Evolutionary conservation across 2,113 vertebrate genomes (phyloP).

Genomic region (Brachypteracias leptosomus): DNA sequence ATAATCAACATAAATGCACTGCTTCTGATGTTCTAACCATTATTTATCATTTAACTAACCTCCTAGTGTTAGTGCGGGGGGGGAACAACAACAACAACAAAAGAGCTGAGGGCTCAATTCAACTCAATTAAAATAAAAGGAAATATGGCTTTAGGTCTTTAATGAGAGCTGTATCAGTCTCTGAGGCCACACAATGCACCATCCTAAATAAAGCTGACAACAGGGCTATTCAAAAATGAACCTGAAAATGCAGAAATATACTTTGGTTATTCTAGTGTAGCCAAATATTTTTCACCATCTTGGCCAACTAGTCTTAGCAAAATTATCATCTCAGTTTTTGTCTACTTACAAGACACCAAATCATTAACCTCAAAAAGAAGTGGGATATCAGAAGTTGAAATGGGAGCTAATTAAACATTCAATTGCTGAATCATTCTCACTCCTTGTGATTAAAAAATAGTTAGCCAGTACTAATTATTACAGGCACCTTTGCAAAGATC

Average conservation of each 20-base stretch:
- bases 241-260: background rate
- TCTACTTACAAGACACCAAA: background rate
- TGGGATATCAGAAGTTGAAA: background rate
- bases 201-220: background rate
- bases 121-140: background rate
- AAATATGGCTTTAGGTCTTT: background rate
- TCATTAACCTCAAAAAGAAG: background rate
- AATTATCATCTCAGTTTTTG: background rate
- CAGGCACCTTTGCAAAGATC: background rate
- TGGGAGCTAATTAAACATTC: background rate
- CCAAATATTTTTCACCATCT: background rate
- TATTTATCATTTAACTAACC: background rate
- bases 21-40: background rate
- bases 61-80: background rate
- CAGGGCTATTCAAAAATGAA: background rate
- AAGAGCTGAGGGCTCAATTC: background rate
- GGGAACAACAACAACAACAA: background rate
- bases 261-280: background rate
- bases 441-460: background rate
- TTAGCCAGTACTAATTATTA: background rate
- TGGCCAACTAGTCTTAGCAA: background rate
- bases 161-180: background rate
- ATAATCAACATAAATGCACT: background rate
- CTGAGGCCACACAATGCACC: background rate
- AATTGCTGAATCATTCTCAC: background rate